Evolutionary conservation across 2,113 vertebrate species (phyloP), one percentile per base, ranked within the genome.

Genomic region (Apaloderma vittatum): DNA sequence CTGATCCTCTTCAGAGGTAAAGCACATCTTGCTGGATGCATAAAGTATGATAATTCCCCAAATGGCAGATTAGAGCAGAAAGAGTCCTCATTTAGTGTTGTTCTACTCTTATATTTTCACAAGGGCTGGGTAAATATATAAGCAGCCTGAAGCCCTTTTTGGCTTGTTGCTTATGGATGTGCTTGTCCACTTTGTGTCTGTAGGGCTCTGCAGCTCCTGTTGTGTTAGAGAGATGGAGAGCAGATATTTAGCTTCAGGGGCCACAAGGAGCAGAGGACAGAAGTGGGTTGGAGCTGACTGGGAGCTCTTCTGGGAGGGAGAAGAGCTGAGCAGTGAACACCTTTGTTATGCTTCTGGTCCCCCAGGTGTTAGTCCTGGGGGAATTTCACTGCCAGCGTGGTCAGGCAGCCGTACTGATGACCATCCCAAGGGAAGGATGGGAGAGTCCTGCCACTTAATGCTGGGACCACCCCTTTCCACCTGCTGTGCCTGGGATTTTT

Each of bases 351-450:
- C 14, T 40, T 91, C 49, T 0, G 2, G 16, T 71, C 43, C 54
- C 51, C 34, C 26, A 57, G 7, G 30, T 83, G 36, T 62, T 40
- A 63, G 20, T 18, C 54, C 27, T 1, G 3, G 49, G 17, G 6
- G 21, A 12, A 62, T 79, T 63, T 79, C 3, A 1, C 45, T 3
- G 1, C 21, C 21, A 36, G 21, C 3, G 1, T 0, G 5, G 23
- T 34, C 36, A 67, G 67, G 55, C 61, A 79, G 45, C 49, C 0
- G 2, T 27, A 5, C 8, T 46, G 49, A 26, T 51, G 32, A 37
- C 43, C 0, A 1, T 20, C 49, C 26, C 24, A 46, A 32, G 46
- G 32, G 49, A 76, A 10, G 8, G 18, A 36, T 8, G 22, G 29
- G 59, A 24, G 15, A 34, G 5, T 52, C 26, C 32, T 3, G 2